Conservation (phyloP, 2,113 vertebrate genomes). For the Rattus rattus region DNA sequence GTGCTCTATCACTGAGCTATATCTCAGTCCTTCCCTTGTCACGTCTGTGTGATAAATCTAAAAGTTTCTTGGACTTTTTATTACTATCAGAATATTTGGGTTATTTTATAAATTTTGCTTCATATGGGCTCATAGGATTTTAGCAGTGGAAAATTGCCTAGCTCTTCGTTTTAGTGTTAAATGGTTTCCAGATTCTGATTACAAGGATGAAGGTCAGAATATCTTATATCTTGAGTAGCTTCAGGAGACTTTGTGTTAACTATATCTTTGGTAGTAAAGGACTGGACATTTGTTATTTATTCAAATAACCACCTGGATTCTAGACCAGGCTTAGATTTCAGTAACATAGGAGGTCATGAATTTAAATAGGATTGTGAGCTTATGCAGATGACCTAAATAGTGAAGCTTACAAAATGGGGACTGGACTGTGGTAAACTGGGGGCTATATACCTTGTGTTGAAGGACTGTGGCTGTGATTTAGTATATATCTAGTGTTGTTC, state of each 20-base stretch:
- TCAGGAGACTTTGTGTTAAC: constrained; percentile 35
- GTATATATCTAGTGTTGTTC: not conserved
- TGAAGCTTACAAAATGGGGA: not conserved
- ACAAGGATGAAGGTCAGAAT: constrained; percentile 21
- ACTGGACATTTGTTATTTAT: not conserved
- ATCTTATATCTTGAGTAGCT: constrained; percentile 12
- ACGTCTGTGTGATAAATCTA: not conserved
- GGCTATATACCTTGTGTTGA: not conserved
- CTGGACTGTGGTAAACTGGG: not conserved
- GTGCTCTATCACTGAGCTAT: too few relatives aligned
- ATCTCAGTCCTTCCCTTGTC: not conserved
- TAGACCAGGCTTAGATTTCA: not conserved
- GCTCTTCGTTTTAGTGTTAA: constrained; percentile 52
- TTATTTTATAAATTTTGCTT: constrained; percentile 54
- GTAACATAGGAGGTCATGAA: not conserved
- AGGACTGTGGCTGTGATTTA: not conserved
- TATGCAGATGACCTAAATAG: constrained; percentile 27
- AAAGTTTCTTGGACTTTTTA: constrained; percentile 39
- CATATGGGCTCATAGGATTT: constrained; percentile 34
- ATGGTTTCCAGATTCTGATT: constrained; percentile 37
- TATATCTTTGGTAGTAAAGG: not conserved
- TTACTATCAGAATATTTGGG: constrained; percentile 33
- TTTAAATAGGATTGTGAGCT: constrained; percentile 39
- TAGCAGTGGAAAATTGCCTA: constrained; percentile 21
- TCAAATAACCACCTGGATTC: not conserved